Base-by-base conservation (phyloP, 2,888 invertebrate genomes). In the Harpalus rubripes region DNA sequence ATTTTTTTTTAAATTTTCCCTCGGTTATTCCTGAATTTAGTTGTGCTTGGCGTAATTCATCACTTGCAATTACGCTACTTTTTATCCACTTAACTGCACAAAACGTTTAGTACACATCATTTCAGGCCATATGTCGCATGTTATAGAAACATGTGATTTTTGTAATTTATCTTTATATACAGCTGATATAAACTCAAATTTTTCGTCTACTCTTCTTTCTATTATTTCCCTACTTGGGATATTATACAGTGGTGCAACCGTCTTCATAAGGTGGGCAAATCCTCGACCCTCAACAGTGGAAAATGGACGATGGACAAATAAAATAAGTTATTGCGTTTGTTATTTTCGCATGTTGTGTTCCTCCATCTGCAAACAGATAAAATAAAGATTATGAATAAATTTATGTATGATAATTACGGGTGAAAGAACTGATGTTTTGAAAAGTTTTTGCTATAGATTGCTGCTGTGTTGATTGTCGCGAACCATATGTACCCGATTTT, bases 351-450 rank as follows among this genome's bases (percentile, higher is more conserved):
- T 52, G n/a, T 52, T 52, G 52, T 52, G 5, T 52, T 52, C n/a
- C n/a, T 5, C n/a, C 52, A 52, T 52, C 52, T 52, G 5, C n/a
- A 52, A 52, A 52, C 52, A 52, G 1, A n/a, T 52, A 52, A 52
- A 52, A 52, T 52, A 52, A 52, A 52, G 10, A 5, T 52, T 52
- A 5, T 52, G 8, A 52, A 52, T 12, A 52, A 52, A 5, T 12
- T 12, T 52, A 2, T 52, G 5, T 52, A 52, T 52, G n/a, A 12
- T 52, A 52, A 8, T 52, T 52, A 52, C 52, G 52, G n/a, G 1
- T 52, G n/a, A 52, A 52, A 52, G n/a, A 52, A 52, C 52, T 52
- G n/a, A 52, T 52, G n/a, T 52, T 52, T 5, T 52, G 52, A n/a
- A 52, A 52, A 52, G 52, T 5, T n/a, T 12, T 52, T 52, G n/a